Evolutionary conservation across 2,888 invertebrate species (phyloP).

Genomic region (Leptopterna dolabrata): DNA sequence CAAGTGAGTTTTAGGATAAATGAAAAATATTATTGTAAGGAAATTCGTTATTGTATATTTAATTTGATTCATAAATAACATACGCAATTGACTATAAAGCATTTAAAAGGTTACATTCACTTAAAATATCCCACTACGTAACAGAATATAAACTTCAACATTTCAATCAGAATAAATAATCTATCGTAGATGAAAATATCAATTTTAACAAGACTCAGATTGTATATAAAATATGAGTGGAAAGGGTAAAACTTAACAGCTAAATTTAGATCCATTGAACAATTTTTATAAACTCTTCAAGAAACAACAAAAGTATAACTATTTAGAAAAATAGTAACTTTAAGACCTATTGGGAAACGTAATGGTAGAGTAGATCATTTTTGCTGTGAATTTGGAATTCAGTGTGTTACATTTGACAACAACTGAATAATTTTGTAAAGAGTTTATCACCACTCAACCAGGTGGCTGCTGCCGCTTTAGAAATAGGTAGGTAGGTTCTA

Average conservation of each 20-base stretch:
- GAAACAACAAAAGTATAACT: conserved; percentile 44
- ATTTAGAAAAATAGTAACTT: conserved; percentile 56
- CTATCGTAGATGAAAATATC: conserved; percentile 47
- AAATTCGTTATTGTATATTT: conserved; percentile 50
- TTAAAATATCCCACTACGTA: conserved; percentile 36
- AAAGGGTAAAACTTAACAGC: conserved; percentile 14
- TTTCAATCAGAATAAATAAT: conserved; percentile 34
- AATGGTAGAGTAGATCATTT: conserved; percentile 41
- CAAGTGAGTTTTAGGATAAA: too few species aligned
- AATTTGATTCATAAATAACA: conserved; percentile 53
- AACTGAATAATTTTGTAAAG: background rate
- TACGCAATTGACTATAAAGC: conserved; percentile 56
- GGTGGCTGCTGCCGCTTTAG: background rate
- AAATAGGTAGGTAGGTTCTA: background rate
- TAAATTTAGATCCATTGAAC: conserved; percentile 45
- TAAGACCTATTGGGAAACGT: conserved; percentile 36
- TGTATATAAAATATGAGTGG: conserved; percentile 40
- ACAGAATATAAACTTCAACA: conserved; percentile 47
- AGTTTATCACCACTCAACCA: background rate
- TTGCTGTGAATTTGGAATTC: conserved; percentile 6
- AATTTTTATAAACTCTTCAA: conserved; percentile 53
- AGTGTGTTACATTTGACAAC: background rate
- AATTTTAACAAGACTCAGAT: conserved; percentile 47
- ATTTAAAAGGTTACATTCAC: conserved; percentile 48
- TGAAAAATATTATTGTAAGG: conserved; percentile 7